A percentile compares a stretch with the other conserved stretches of the same genome.
Evolutionary conservation across 1,140 invertebrate species (phyloP).

Genomic region (Eubasilissa regina): DNA sequence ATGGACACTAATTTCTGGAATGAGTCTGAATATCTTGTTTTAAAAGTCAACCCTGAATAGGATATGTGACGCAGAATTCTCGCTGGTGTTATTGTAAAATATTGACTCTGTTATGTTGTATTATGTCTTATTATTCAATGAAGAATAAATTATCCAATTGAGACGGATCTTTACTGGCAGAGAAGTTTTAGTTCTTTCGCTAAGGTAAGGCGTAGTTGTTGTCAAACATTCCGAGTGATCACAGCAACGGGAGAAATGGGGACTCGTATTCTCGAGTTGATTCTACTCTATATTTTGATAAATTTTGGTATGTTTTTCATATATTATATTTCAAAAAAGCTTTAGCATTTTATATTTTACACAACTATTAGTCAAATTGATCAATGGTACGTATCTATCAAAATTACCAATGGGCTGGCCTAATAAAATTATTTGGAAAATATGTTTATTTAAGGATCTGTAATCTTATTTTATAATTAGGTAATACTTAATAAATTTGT

Average conservation of each 20-base stretch:
- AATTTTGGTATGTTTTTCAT: conserved; percentile 5
- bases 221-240: not conserved
- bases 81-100: conserved; percentile 2
- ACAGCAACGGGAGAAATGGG: conserved; percentile 3
- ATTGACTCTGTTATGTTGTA: not conserved
- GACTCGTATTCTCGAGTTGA: not conserved
- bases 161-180: not conserved
- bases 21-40: no score
- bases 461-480: no score
- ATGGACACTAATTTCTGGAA: no score
- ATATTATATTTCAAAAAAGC: not conserved
- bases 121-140: conserved; percentile 20
- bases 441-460: no score
- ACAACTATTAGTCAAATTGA: not conserved
- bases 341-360: not conserved
- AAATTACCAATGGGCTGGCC: no score
- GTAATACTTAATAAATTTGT: no score
- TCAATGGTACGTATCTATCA: not conserved
- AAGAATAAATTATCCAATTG: conserved; percentile 22
- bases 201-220: conserved; percentile 6
- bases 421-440: no score
- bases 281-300: not conserved
- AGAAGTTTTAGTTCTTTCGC: not conserved
- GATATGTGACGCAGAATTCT: not conserved
- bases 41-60: no score